A percentile compares a stretch with the other conserved stretches of the same genome.
phyloP scores from a whole-genome alignment of 2,797 vertebrate species.

The Sylvilagus floridanus region DNA sequence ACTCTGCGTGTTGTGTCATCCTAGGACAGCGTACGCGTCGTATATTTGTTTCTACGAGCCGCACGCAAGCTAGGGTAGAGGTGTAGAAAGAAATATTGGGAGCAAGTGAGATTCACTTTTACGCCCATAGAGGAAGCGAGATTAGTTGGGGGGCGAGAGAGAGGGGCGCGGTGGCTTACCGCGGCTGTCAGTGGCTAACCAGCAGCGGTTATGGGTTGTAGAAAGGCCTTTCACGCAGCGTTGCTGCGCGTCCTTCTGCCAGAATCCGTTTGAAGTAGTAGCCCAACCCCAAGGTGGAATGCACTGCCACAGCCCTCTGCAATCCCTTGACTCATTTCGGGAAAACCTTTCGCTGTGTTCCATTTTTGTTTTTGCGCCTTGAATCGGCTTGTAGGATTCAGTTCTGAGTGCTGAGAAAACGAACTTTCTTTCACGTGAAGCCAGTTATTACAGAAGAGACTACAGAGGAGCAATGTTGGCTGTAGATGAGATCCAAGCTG shows the following conservation, averaged over 20 bases:
- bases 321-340: background rate
- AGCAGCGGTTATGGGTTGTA: background rate
- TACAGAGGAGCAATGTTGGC: slow-evolving; percentile 13
- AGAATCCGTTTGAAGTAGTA: background rate
- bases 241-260: background rate
- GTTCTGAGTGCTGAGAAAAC: background rate
- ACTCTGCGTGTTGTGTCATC: background rate
- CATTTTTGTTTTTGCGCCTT: background rate
- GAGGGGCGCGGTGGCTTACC: background rate
- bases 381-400: background rate
- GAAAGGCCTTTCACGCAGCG: background rate
- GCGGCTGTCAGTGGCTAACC: slow-evolving; percentile 4
- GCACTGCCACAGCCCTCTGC: background rate
- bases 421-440: background rate
- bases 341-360: background rate
- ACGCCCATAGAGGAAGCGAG: background rate
- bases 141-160: background rate
- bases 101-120: background rate
- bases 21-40: background rate
- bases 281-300: background rate
- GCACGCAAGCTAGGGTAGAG: background rate
- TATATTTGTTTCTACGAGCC: background rate
- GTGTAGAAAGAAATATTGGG: background rate
- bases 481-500: background rate
- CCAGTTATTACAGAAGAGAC: background rate